Base-by-base conservation (phyloP, 1,140 invertebrate genomes). In the Caenorhabditis remanei region DNA sequence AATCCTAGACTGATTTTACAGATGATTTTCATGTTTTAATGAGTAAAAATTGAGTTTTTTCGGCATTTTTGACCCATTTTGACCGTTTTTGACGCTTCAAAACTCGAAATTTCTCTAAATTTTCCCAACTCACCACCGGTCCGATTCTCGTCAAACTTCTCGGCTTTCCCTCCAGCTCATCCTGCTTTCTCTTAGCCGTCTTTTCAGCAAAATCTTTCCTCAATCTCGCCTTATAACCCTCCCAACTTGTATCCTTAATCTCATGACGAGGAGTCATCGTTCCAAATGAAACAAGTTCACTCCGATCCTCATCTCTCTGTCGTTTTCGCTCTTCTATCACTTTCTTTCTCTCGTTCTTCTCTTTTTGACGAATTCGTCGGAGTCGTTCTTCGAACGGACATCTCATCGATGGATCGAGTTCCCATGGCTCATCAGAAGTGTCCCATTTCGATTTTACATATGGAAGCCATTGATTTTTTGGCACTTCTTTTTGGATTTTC, bases 401-500 rank as follows among this genome's bases (percentile, higher is more conserved):
- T 11, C 87, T 56, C 50, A 88, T 40, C 14, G 4, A n/a, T 21
- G 46, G 50, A 48, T 88, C 83, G 6, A 82, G 48, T 8, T 71
- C 83, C 48, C 48, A 88, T 55, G 87, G 87, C 21, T 88, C 87
- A 14, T 85, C 87, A 13, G n/a, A 19, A 3, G 75, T 82, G 43
- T 88, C 55, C 84, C 84, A 88, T 40, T 85, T 85, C n/a, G 61
- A n/a, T 55, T 85, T 85, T 5, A 79, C 67, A 41, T 88, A 88
- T 14, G 41, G 53, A 13, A 82, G 48, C 87, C 87, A 88, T 41
- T 14, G 5, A 0, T 85, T n/a, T 50, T 65, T 61, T 0, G 84
- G 84, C 0, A 58, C 40, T 50, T 65, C 56, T 24, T 67, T 58
- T n/a, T 85, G 84, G 11, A 85, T 85, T 6, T 67, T 19, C 14